Base-by-base conservation (phyloP, 2,797 vertebrate genomes). In the Erethizon dorsatum region DNA sequence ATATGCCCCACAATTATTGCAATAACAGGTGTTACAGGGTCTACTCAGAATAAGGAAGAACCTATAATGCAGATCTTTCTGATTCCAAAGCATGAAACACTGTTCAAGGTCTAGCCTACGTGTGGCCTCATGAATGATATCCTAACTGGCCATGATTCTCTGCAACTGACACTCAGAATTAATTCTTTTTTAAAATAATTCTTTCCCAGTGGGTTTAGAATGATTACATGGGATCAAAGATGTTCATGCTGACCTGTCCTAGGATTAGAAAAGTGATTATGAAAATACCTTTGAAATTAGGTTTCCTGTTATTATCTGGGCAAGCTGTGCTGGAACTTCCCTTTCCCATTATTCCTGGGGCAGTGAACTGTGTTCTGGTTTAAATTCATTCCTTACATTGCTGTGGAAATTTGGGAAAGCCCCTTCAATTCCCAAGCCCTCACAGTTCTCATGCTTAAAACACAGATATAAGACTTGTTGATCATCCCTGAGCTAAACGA, bases 261-360 rank as follows among this genome's bases (percentile, higher is more conserved):
- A 54, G 37, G 45, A 50, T 83, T 37, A 65, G 28, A 65, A 33
- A 57, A 67, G 59, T 33, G 28, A 82, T 52, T 6, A 82, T 20
- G 18, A 73, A 93, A 83, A 89, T 5, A 24, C 1, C 1, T 28
- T 67, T 73, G 52, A 37, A 75, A 80, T 37, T 69, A 37, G 15
- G 1, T 24, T 94, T 61, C 57, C 31, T 61, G 28, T 17, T 13
- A 2, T 41, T 67, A 9, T 28, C 9, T 75, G 75, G 6, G 0
- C 50, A 63, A 67, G 45, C 61, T 83, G 24, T 45, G 5, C 28
- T 22, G 41, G 28, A n/a, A 31, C 17, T 5, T 31, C 1, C 31
- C n/a, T 47, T 59, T 59, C 67, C 8, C 0, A 26, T 2, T 18
- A 7, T 13, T 54, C 41, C 45, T 7, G 14, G 37, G 0, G 0